These are phyloP conservation scores for Ips nitidus DNA, from an alignment of 1,140 invertebrate species.

Conservation along the genomic window DNA sequence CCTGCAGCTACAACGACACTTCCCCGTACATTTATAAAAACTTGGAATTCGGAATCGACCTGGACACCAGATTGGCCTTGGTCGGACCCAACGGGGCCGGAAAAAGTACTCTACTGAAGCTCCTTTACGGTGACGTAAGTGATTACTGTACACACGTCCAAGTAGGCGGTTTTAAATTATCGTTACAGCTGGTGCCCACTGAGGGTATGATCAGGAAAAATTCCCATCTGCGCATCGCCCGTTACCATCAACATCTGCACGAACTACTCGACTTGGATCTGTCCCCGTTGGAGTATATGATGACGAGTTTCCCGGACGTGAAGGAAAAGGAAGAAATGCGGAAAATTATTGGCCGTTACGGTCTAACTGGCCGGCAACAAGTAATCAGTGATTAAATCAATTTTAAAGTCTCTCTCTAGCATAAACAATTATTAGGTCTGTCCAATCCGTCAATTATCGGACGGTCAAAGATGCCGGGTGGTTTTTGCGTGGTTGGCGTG, in stretches of 20 bases:
- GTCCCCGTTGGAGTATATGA: constrained; percentile 97
- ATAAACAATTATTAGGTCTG: constrained; percentile 68
- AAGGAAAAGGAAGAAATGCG: constrained; percentile 99
- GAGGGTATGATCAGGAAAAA: constrained; percentile 98
- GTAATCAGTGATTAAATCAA: constrained; percentile 53
- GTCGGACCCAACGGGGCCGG: constrained; percentile 99
- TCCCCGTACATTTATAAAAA: constrained; percentile 95
- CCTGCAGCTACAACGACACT: constrained; percentile 72
- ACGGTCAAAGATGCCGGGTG: constrained; percentile 97
- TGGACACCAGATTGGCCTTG: constrained; percentile 95
- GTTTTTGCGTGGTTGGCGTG: constrained; percentile 97
- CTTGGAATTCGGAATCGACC: constrained; percentile 98
- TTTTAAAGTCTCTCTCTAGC: neutral
- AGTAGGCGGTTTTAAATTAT: constrained; percentile 15
- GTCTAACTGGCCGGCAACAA: constrained; percentile 92
- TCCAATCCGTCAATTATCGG: constrained; percentile 95
- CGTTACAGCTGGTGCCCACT: constrained; percentile 79
- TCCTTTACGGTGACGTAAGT: constrained; percentile 90
- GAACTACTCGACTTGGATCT: constrained; percentile 94
- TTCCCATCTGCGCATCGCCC: constrained; percentile 94
- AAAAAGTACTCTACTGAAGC: constrained; percentile 95
- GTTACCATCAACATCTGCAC: constrained; percentile 98
- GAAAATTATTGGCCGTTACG: constrained; percentile 98
- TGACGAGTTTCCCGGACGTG: constrained; percentile 94
- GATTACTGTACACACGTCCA: neutral